A percentile compares a stretch with the other conserved stretches of the same genome.
Conservation (phyloP, 2,888 invertebrate species). For the Willowsia nigromaculata region DNA sequence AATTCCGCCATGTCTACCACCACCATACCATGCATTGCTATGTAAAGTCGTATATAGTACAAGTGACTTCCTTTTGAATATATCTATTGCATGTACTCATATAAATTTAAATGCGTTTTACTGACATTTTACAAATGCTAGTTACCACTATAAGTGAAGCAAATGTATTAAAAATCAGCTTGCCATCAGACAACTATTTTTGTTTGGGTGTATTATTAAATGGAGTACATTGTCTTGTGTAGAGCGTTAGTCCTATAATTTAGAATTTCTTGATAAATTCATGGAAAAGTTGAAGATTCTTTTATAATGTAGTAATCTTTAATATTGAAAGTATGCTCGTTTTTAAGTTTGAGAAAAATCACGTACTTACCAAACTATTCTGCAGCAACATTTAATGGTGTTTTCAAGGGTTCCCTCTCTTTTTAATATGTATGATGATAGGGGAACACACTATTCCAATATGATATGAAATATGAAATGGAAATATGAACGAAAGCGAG, state of each 20-base stretch:
- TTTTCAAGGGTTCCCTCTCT: not conserved
- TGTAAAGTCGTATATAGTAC: no score
- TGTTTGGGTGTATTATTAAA: no score
- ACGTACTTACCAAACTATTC: not conserved
- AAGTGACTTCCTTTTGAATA: no score
- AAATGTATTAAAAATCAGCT: no score
- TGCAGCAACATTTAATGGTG: not conserved
- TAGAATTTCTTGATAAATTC: not conserved
- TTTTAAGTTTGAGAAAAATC: not conserved
- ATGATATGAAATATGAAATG: not conserved
- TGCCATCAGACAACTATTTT: no score
- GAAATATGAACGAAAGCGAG: not conserved
- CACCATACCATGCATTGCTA: not conserved
- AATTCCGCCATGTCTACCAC: slow-evolving; percentile 13
- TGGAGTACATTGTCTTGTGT: no score
- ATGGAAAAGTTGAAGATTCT: not conserved
- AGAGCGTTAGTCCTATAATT: no score
- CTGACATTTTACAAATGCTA: no score
- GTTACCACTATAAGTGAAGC: no score
- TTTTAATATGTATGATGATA: not conserved
- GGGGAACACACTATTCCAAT: not conserved
- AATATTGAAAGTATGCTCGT: not conserved
- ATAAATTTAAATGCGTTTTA: no score
- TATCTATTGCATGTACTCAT: no score
- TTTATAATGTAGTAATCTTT: not conserved